Percentiles rank a stretch among this genome's conserved stretches.
Conservation (phyloP, 2,113 vertebrate genomes). For the Mirounga angustirostris region DNA sequence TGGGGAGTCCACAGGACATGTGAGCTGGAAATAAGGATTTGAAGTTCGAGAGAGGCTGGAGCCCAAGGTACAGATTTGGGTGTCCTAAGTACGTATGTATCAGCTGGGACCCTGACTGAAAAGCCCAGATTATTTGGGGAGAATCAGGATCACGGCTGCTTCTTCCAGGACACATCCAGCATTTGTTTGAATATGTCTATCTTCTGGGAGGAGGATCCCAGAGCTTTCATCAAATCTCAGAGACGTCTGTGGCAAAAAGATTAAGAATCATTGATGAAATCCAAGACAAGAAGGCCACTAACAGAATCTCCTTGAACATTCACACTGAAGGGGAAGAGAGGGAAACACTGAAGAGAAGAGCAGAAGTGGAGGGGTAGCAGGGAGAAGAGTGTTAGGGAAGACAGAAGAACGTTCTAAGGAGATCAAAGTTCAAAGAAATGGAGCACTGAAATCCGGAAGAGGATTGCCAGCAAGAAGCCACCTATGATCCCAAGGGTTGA, state of each 20-base stretch:
- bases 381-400: background rate
- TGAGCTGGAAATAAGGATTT: background rate
- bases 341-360: background rate
- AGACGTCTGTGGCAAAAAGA: background rate
- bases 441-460: background rate
- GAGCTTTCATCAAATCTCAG: background rate
- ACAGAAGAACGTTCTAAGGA: background rate
- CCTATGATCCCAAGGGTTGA: background rate
- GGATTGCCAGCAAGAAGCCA: background rate
- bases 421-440: background rate
- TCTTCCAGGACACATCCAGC: background rate
- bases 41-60: background rate
- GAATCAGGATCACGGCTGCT: background rate
- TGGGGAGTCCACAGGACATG: background rate
- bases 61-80: background rate
- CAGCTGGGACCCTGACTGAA: background rate
- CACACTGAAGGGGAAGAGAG: background rate
- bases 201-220: background rate
- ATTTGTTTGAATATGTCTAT: background rate
- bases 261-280: background rate
- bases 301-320: background rate
- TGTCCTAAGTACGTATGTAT: rapidly evolving
- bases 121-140: background rate
- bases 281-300: background rate
- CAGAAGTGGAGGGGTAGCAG: background rate